Evolutionary conservation across 30 jellyfish, hydroid and myxozoan genomes (phyloP).

Genomic region (Pseudorhiza aurosa): DNA sequence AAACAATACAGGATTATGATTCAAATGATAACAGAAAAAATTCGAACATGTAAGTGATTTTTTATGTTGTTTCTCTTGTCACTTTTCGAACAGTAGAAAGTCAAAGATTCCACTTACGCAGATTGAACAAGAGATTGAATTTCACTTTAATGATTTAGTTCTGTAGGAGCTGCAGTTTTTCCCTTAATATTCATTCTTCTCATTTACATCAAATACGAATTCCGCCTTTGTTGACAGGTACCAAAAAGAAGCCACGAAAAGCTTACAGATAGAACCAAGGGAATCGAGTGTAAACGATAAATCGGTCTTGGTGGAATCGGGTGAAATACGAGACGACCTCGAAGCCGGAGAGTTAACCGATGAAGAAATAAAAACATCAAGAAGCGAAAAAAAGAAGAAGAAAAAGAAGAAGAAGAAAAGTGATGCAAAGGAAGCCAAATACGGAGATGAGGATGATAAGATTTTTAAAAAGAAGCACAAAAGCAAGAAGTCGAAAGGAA

Average conservation of each 20-base stretch:
- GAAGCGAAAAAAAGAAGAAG: not conserved
- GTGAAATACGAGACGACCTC: not conserved
- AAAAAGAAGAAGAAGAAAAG: conserved; percentile 28
- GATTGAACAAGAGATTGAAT: no score
- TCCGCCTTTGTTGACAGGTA: not conserved
- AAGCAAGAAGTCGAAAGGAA: conserved; percentile 46
- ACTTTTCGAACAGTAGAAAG: no score
- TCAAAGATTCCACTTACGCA: no score
- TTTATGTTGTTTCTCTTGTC: no score
- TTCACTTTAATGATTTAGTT: no score
- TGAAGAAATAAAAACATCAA: not conserved
- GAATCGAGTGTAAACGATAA: not conserved
- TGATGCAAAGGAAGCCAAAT: conserved; percentile 1
- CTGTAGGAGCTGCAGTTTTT: no score
- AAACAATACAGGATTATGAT: no score
- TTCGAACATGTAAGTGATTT: no score
- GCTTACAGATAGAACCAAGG: not conserved
- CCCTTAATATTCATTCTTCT: not conserved
- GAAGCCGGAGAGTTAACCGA: conserved; percentile 52
- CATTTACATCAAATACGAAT: not conserved
- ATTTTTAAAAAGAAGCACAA: conserved; percentile 41
- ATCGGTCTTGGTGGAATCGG: not conserved
- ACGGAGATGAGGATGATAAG: not conserved
- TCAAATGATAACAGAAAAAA: no score
- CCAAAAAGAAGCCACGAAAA: not conserved